Conservation (phyloP, 2,113 vertebrate genomes). For the Lepisosteus oculatus region DNA sequence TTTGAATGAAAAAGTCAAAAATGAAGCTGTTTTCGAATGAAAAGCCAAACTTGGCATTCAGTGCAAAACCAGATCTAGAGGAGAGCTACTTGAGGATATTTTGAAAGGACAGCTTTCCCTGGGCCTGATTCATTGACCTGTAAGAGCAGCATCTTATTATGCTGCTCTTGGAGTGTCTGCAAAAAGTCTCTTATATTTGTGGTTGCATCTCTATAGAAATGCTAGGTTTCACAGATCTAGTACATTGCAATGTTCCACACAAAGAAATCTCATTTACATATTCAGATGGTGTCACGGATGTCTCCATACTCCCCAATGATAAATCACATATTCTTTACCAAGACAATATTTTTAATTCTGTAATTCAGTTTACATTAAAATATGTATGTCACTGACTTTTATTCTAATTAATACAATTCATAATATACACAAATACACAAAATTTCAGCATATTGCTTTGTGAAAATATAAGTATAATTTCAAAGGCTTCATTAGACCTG, state of each 20-base stretch:
- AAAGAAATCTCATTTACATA: conserved; percentile 35
- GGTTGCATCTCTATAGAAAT: too few relatives aligned
- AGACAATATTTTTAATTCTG: background rate
- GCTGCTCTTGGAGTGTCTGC: background rate
- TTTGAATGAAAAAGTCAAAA: background rate
- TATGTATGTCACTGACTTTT: too few relatives aligned
- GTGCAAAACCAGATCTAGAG: background rate
- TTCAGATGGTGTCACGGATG: conserved; percentile 48
- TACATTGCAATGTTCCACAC: conserved; percentile 21
- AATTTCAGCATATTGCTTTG: too few relatives aligned
- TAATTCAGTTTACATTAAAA: too few relatives aligned
- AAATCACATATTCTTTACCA: conserved; percentile 30
- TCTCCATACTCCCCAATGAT: conserved; percentile 58
- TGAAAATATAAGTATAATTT: too few relatives aligned
- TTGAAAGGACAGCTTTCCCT: background rate
- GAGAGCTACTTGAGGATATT: background rate
- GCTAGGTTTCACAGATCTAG: background rate
- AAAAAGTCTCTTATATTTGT: conserved; percentile 29
- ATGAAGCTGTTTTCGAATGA: background rate
- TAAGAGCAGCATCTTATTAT: background rate
- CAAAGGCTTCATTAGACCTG: too few relatives aligned
- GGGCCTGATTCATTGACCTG: conserved; percentile 1
- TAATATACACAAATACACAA: too few relatives aligned
- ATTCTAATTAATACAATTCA: too few relatives aligned
- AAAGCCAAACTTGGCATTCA: background rate